phyloP scores from a whole-genome alignment of 1,140 invertebrate genomes.

The Ceratosolen solmsi region DNA sequence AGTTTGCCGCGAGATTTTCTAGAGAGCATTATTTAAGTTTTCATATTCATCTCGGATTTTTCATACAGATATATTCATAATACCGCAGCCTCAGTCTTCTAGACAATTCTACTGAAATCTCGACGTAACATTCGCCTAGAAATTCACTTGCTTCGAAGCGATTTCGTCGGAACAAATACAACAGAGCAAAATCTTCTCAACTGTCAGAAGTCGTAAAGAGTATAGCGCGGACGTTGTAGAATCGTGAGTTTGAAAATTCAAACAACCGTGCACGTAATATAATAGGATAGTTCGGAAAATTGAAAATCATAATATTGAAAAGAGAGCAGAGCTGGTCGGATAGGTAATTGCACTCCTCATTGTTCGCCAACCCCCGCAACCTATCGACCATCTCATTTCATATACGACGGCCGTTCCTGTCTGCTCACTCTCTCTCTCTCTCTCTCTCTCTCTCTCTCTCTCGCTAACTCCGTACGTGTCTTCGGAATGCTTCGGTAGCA shows the following conservation, averaged over 20 bases:
- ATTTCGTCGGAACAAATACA: background rate
- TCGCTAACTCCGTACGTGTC: background rate
- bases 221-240: background rate
- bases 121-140: background rate
- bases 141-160: background rate
- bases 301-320: slow-evolving; percentile 16
- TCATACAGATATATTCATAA: background rate
- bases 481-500: slow-evolving; percentile 51
- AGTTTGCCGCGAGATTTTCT: no score
- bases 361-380: background rate
- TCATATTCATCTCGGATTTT: background rate
- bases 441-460: background rate
- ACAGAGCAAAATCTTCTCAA: background rate
- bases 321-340: background rate
- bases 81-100: background rate
- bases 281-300: background rate
- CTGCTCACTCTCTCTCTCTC: background rate
- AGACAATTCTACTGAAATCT: background rate
- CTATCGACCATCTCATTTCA: background rate
- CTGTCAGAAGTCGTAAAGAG: background rate
- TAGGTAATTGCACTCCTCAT: slow-evolving; percentile 40
- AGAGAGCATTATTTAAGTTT: background rate
- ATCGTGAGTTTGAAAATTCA: background rate
- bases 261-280: background rate
- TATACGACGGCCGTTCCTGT: slow-evolving; percentile 15